Evolutionary conservation across 1,140 invertebrate genomes (phyloP).

Genomic region (Pogonognathellus flavescens): DNA sequence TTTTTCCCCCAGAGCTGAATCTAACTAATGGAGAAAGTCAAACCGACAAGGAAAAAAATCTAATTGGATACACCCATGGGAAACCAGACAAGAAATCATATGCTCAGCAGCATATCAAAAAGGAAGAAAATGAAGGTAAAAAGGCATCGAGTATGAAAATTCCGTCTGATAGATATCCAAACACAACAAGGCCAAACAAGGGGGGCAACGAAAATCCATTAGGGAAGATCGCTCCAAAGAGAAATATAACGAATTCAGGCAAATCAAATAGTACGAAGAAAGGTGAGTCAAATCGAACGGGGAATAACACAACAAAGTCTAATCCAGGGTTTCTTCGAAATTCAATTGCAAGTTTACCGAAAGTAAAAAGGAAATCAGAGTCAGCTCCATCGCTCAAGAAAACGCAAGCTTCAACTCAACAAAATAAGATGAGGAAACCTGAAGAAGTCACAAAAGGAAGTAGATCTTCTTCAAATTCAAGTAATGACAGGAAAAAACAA

Average conservation of each 20-base stretch:
- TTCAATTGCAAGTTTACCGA: no score
- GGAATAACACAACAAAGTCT: no score
- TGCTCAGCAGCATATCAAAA: constrained; percentile 23
- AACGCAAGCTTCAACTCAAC: no score
- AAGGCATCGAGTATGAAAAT: neutral
- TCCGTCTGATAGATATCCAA: neutral
- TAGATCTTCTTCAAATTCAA: neutral
- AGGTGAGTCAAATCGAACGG: no score
- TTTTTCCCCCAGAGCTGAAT: neutral
- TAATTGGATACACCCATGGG: neutral
- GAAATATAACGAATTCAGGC: no score
- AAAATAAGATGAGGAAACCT: neutral
- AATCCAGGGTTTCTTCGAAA: no score
- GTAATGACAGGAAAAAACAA: neutral
- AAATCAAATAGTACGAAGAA: no score
- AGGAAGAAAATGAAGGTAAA: neutral
- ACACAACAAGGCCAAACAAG: neutral
- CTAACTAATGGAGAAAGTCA: neutral
- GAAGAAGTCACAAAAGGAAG: neutral
- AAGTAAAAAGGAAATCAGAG: no score
- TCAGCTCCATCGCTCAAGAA: no score
- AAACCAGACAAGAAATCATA: constrained; percentile 15
- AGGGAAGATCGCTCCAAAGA: no score
- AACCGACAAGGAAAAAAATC: neutral
- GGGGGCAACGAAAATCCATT: neutral